Conservation (phyloP, 1,140 invertebrate genomes). For the Leguminivora glycinivorella region DNA sequence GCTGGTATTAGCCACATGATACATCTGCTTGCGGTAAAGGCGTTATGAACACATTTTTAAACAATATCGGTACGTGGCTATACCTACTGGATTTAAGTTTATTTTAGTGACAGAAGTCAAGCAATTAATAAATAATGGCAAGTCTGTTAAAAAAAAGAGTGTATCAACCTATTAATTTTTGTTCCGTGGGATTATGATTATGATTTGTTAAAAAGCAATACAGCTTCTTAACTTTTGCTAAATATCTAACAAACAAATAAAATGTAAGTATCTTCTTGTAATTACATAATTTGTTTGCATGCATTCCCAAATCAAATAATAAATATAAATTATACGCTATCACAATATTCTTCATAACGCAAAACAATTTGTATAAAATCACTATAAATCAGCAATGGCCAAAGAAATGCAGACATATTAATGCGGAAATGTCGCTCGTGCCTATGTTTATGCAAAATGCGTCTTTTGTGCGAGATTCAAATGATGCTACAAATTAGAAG, state of each 20-base stretch:
- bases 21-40: conserved; percentile 7
- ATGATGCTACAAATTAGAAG: conserved; percentile 40
- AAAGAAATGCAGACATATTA: conserved; percentile 41
- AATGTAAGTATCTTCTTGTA: too few species aligned
- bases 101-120: too few species aligned
- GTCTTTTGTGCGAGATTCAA: conserved; percentile 43
- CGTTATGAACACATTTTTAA: not conserved
- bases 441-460: conserved; percentile 71
- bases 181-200: too few species aligned
- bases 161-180: too few species aligned
- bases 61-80: not conserved
- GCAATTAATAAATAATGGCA: too few species aligned
- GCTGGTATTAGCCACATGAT: conserved; percentile 16
- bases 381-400: conserved; percentile 53
- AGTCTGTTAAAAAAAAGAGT: too few species aligned
- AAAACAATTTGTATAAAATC: conserved; percentile 66
- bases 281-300: not conserved
- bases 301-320: conserved; percentile 38
- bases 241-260: too few species aligned
- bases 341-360: conserved; percentile 40
- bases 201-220: too few species aligned
- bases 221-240: too few species aligned
- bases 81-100: too few species aligned
- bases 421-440: conserved; percentile 47
- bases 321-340: conserved; percentile 54